A percentile compares a stretch with the other conserved stretches of the same genome.
Evolutionary conservation across 2,113 vertebrate genomes (phyloP).

Genomic region (Marcusenius ussheri): DNA sequence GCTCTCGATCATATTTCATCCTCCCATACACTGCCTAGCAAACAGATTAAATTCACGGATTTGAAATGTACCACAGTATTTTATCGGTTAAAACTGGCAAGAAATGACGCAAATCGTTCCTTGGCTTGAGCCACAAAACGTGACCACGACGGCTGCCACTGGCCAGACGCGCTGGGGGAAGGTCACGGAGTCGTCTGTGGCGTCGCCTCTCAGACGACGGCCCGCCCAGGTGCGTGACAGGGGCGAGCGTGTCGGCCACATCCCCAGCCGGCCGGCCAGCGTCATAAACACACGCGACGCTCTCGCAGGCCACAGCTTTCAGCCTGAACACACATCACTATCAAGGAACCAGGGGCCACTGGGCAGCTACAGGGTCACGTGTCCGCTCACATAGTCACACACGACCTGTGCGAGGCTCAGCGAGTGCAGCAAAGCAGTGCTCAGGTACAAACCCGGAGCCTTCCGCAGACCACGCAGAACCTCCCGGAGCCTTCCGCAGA

Average conservation of each 20-base stretch:
- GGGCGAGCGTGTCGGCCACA: too few species aligned
- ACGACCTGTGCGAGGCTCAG: not conserved
- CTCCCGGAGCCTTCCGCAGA: not conserved
- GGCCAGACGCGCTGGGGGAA: not conserved
- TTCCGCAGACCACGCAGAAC: not conserved
- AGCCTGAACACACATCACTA: not conserved
- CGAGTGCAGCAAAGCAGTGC: not conserved
- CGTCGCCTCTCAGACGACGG: not conserved
- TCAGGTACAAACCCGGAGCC: not conserved
- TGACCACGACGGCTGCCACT: not conserved
- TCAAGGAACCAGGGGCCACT: not conserved
- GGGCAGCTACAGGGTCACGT: not conserved
- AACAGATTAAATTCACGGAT: not conserved
- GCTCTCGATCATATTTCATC: not conserved
- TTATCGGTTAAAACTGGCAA: not conserved
- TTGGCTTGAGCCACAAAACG: not conserved
- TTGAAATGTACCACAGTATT: not conserved
- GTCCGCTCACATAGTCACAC: not conserved
- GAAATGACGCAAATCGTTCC: not conserved
- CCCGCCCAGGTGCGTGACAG: not conserved
- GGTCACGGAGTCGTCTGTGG: not conserved
- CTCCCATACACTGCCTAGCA: not conserved
- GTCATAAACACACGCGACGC: not conserved
- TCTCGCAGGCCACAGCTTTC: not conserved
- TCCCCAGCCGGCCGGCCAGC: not conserved